Evolutionary conservation across 2,113 vertebrate genomes (phyloP), one percentile per base, ranked within the genome.

Genomic region (Sceloporus undulatus): DNA sequence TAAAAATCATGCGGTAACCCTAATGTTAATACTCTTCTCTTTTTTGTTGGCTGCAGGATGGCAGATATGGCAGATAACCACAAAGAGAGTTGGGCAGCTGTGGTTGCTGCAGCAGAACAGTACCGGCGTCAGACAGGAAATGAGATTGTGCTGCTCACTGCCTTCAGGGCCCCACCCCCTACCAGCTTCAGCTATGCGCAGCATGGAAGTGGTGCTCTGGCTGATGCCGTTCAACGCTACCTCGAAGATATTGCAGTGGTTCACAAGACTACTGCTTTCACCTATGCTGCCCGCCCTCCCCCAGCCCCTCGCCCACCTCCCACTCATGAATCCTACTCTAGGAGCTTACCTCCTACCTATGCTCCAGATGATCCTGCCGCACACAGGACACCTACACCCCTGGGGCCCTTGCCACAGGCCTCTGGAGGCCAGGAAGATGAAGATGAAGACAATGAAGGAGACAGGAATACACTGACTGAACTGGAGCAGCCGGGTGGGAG

Each of bases 231-330:
- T 0, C 97, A 97, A 16, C 96, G 97, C 89, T 98, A 98, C 94
- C 90, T 98, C 88, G 98, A 98, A 0, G 98, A 98, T 94, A 98
- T 99, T 5, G 97, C 97, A 2, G 97, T 98, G 91, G 97, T 98
- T 42, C 98, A 99, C 94, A 97, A 97, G 87, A 98, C 97, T 0
- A 98, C 97, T 0, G 91, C 97, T 34, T 96, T 97, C 1, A 97
- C 94, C 65, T 91, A 92, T 54, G 91, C 94, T 1, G 87, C 34
- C 97, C 97, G 0, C 96, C 96, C 79, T 95, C 96, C 14, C 93
- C 94, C 0, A 95, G 95, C 82, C 84, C 65, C 0, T 88, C 83
- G 34, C 79, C 91, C 48, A 96, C 96, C 3, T 94, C 89, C 2
- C 73, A 93, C 62, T 25, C 81, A 84, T n/a, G 74, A 95, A 59